Base-by-base conservation (phyloP, 1,140 invertebrate genomes). In the Caenorhabditis latens region DNA sequence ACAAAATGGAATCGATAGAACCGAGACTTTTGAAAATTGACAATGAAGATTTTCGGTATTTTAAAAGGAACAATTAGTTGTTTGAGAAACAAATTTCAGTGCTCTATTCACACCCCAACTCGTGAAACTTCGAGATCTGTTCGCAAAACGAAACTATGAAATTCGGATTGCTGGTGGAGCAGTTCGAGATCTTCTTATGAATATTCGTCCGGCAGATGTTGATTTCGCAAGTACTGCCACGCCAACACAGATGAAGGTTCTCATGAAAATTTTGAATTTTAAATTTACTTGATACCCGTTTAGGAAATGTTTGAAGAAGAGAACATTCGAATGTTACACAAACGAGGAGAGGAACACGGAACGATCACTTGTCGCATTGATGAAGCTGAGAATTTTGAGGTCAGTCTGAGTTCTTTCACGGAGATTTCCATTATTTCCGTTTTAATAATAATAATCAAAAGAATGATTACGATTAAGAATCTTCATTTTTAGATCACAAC, bases 221-320 rank as follows among this genome's bases (percentile, higher is more conserved):
- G 98, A 99, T 93, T 99, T 99, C 94, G 98, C 98, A 4, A 98
- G 98, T 11, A 96, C 95, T 55, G 98, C 98, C 7, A 99, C 98
- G 4, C 98, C 98, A 0, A 94, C 95, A 24, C 94, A 99, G 94
- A 99, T 99, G 97, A 98, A 97, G 93, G 32, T 32, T 32, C 32
- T 1, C 32, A 32, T 32, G 0, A 2, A 32, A 32, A 32, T 1
- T 1, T 32, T 32, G 2, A 32, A 32, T 32, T 32, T 32, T 32
- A 32, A 32, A 32, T 32, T 32, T 32, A 32, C 32, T 32, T 32
- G 32, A 32, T 2, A 32, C 2, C 32, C 2, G 32, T 32, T 32
- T 32, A 32, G 32, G 94, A 95, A 83, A 96, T 99, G 95, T 99
- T 99, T 92, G 95, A 93, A 3, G 93, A 94, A 75, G 96, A 98